Evolutionary conservation across 2,888 invertebrate species (phyloP), one percentile per base, ranked within the genome.

Genomic region (Agonopterix heracliana): DNA sequence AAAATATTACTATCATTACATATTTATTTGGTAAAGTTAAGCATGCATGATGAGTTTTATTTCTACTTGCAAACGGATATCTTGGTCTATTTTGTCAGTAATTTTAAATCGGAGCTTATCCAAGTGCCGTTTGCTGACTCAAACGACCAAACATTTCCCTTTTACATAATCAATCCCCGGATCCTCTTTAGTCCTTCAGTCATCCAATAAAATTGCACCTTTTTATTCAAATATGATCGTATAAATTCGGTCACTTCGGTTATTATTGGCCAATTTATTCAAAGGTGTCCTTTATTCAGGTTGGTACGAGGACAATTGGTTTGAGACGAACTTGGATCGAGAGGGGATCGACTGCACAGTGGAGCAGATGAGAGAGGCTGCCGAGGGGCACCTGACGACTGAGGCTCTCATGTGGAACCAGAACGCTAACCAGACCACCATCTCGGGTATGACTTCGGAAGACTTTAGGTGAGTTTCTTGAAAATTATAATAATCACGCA

Each of bases 291-390:
- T 26, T 26, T 26, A 38, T 38, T 1, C 66, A 95, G 95, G 96
- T 51, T 98, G 98, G 98, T 99, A 99, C 81, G 98, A 99, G 74
- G 98, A 99, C 80, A 98, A 98, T 74, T 99, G 99, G 99, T 99
- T 96, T 78, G 95, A 96, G 74, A 93, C 94, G 7, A 95, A 95
- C 74, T 84, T 96, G 57, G 94, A 95, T 60, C 92, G 93, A 51
- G 96, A 97, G 76, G 93, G 94, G 46, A 94, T 99, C 54, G 94
- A 96, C 56, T 99, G 99, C 76, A 97, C 97, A 0, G 92, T 92
- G 52, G 96, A 97, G 60, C 93, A 99, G 82, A 98, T 99, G 97
- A 90, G 94, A 43, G 91, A 92, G 61, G 98, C 98, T 0, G 97
- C 99, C 1, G 98, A 98, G 78, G 98, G 98, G 1, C 99, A 99